These are phyloP conservation scores for Andrena fulva DNA, from an alignment of 2,888 invertebrate species.

Conservation along the genomic window DNA sequence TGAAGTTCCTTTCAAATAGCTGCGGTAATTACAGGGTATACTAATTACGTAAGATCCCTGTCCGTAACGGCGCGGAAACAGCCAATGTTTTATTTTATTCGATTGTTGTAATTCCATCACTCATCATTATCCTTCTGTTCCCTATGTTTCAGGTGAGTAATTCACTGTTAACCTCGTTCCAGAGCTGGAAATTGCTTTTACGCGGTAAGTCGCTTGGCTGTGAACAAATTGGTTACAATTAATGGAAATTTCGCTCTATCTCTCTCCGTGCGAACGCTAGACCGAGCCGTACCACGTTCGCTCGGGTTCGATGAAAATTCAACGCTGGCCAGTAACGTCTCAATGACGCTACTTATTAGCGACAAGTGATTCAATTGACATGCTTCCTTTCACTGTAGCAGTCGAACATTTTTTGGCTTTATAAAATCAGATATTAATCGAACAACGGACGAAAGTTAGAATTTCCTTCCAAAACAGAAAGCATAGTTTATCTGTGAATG, in stretches of 20 bases:
- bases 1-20: neutral
- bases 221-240: slow-evolving; percentile 75
- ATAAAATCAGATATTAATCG: neutral
- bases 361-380: slow-evolving; percentile 34
- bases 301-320: slow-evolving; percentile 32
- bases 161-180: slow-evolving; percentile 41
- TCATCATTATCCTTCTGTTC: slow-evolving; percentile 59
- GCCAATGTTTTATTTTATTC: slow-evolving; percentile 25
- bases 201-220: slow-evolving; percentile 70
- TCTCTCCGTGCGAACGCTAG: slow-evolving; percentile 39
- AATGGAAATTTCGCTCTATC: slow-evolving; percentile 67
- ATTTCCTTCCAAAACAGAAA: neutral
- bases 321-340: neutral
- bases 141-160: slow-evolving; percentile 76
- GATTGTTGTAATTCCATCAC: slow-evolving; percentile 37
- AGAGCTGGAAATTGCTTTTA: slow-evolving; percentile 70
- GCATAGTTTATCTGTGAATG: no score
- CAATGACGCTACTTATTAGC: slow-evolving; percentile 34
- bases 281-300: slow-evolving; percentile 17
- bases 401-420: neutral
- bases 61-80: slow-evolving; percentile 4
- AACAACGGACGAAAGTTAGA: neutral
- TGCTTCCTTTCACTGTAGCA: neutral
- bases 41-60: slow-evolving; percentile 23
- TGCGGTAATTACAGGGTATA: slow-evolving; percentile 24